Evolutionary conservation across 1,140 invertebrate species (phyloP).

Genomic region (Trissolcus basalis): DNA sequence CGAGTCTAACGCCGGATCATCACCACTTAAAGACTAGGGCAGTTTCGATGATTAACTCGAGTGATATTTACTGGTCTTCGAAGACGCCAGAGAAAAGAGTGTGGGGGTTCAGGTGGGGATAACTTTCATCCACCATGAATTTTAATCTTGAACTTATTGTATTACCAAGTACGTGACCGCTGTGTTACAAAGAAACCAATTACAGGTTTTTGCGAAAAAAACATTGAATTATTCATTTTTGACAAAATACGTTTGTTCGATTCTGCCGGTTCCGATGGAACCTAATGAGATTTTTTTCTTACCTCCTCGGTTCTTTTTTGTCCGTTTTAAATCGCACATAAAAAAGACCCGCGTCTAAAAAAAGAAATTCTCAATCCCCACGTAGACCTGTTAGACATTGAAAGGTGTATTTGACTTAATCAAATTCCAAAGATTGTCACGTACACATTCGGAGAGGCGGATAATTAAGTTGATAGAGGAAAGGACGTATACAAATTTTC

Average conservation of each 20-base stretch:
- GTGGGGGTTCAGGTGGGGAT: slow-evolving; percentile 33
- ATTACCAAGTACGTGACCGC: slow-evolving; percentile 38
- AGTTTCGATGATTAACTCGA: slow-evolving; percentile 39
- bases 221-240: slow-evolving; percentile 35
- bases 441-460: not conserved
- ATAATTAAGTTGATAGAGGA: slow-evolving; percentile 15
- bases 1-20: slow-evolving; percentile 17
- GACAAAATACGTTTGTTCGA: not conserved
- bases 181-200: slow-evolving; percentile 18
- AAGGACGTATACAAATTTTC: not conserved
- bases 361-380: not conserved
- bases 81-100: slow-evolving; percentile 40
- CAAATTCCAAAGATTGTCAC: slow-evolving; percentile 14
- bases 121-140: slow-evolving; percentile 51
- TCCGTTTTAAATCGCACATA: not conserved
- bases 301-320: no score
- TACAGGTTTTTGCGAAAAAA: slow-evolving; percentile 23
- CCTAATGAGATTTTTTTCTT: no score
- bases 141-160: slow-evolving; percentile 32
- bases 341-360: no score
- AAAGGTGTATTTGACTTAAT: slow-evolving; percentile 8
- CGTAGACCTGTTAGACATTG: slow-evolving; percentile 3
- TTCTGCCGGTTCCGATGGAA: no score
- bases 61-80: slow-evolving; percentile 32
- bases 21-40: slow-evolving; percentile 38